Conservation (phyloP, 2,888 invertebrate species). For the Miltochrista miniata region DNA sequence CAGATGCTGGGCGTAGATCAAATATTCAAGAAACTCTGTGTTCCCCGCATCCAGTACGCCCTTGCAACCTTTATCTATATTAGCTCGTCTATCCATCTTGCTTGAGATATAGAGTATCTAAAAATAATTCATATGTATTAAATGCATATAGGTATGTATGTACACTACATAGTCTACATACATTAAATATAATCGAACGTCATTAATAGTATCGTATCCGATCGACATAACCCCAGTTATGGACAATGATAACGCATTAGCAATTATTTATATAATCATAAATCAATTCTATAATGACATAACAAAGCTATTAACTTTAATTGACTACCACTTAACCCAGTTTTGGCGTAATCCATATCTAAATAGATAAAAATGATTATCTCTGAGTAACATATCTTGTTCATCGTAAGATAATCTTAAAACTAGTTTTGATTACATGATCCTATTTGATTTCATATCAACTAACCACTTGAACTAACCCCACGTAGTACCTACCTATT, state of each 20-base stretch:
- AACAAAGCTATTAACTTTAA: conserved; percentile 23
- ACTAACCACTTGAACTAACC: background rate
- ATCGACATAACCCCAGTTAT: background rate
- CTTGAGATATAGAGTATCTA: too few relatives aligned
- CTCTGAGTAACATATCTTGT: background rate
- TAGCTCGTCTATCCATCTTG: too few relatives aligned
- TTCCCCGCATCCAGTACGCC: too few relatives aligned
- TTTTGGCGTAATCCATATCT: conserved; percentile 14
- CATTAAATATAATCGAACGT: background rate
- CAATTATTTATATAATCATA: background rate
- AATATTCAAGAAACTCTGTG: too few relatives aligned
- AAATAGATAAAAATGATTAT: background rate
- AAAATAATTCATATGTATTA: too few relatives aligned
- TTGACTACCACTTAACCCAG: conserved; percentile 14
- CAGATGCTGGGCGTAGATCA: too few relatives aligned
- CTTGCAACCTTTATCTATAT: too few relatives aligned
- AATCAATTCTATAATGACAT: conserved; percentile 15
- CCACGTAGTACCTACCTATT: background rate
- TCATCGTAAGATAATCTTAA: background rate
- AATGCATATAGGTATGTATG: too few relatives aligned
- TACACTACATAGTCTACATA: too few relatives aligned
- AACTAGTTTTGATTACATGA: background rate
- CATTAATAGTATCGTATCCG: background rate
- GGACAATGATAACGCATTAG: background rate
- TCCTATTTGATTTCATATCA: background rate